These are phyloP conservation scores for Eupithecia vulgata DNA, from an alignment of 2,888 invertebrate genomes.

Conservation along the genomic window DNA sequence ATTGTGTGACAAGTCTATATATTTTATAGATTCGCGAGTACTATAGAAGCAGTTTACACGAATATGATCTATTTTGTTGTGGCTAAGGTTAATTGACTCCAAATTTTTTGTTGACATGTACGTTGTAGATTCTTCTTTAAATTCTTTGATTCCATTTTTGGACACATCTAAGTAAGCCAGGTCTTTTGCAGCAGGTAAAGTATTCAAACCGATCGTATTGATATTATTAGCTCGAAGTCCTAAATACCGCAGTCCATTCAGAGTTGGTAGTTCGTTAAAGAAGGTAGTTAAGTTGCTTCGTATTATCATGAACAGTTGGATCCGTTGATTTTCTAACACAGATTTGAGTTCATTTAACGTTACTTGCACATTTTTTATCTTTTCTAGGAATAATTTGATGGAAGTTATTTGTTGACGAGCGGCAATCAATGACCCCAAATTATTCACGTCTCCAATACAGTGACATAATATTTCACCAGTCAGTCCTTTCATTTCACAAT, in stretches of 20 bases:
- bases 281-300: slow-evolving; percentile 14
- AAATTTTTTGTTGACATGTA: slow-evolving; percentile 16
- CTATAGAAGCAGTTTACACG: slow-evolving; percentile 21
- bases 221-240: slow-evolving; percentile 14
- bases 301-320: not conserved
- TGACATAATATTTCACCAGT: not conserved
- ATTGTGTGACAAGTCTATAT: slow-evolving; percentile 28
- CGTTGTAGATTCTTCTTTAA: slow-evolving; percentile 6
- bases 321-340: not conserved
- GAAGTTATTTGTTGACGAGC: not conserved
- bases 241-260: slow-evolving; percentile 5
- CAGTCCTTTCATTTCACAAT: not conserved
- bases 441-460: not conserved
- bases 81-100: slow-evolving; percentile 12
- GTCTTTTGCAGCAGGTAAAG: slow-evolving; percentile 8
- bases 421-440: not conserved
- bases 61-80: slow-evolving; percentile 17
- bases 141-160: slow-evolving; percentile 17
- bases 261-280: slow-evolving; percentile 3
- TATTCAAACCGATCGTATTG: slow-evolving; percentile 15
- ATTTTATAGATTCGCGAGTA: slow-evolving; percentile 20
- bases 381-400: not conserved
- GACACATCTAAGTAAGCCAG: slow-evolving; percentile 12
- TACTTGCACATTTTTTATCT: not conserved
- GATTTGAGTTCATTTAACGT: not conserved